Evolutionary conservation across 2,113 vertebrate species (phyloP).

Genomic region (Pholis gunnellus): DNA sequence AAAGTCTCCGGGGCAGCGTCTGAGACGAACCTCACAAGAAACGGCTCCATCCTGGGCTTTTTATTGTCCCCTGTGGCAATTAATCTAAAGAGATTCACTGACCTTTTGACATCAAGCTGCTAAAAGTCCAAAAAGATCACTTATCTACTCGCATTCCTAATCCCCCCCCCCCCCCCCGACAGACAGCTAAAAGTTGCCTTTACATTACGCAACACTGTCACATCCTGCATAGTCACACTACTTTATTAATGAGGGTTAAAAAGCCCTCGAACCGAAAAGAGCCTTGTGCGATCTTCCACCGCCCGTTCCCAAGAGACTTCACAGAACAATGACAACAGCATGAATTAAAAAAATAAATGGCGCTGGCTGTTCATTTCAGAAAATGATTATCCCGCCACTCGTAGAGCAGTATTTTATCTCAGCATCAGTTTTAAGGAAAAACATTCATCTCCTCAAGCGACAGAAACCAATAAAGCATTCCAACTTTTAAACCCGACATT

Average conservation of each 20-base stretch:
- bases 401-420: constrained; percentile 64
- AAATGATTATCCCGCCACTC: constrained; percentile 69
- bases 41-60: constrained; percentile 14
- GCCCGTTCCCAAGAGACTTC: constrained; percentile 35
- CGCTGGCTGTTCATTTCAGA: constrained; percentile 47
- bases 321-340: constrained; percentile 43
- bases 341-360: constrained; percentile 47
- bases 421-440: constrained; percentile 53
- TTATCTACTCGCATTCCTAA: background rate
- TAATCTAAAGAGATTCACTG: constrained; percentile 3
- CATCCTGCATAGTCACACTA: constrained; percentile 45
- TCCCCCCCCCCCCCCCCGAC: constrained; percentile 7
- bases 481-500: constrained; percentile 49
- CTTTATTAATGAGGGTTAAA: constrained; percentile 64
- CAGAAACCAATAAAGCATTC: constrained; percentile 56
- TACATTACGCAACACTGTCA: constrained; percentile 46
- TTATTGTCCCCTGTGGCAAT: constrained; percentile 46
- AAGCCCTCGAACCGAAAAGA: constrained; percentile 44
- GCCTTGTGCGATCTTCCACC: constrained; percentile 40
- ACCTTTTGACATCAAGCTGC: constrained; percentile 52
- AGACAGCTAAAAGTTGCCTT: background rate
- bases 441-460: constrained; percentile 55
- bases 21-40: constrained; percentile 1
- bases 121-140: constrained; percentile 28
- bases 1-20: background rate